Base-by-base conservation (phyloP, 2,888 invertebrate genomes). In the Unio pictorum region DNA sequence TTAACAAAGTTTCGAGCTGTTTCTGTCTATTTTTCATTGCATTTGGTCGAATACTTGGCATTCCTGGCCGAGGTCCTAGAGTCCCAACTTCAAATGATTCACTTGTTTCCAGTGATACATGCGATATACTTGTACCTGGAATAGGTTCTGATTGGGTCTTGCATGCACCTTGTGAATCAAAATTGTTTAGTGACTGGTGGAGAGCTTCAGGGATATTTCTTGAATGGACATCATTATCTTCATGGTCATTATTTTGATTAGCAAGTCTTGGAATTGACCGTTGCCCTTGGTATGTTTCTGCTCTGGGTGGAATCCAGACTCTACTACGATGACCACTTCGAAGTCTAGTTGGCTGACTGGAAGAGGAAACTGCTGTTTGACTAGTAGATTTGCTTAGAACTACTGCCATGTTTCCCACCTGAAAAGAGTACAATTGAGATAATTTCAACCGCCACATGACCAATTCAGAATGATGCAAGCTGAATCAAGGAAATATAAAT, bases 1-100 rank as follows among this genome's bases (percentile, higher is more conserved):
- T 91, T 66, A 93, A 91, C 67, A 94, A 90, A 28, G 92, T 92
- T 88, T 94, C 93, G 73, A 93, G 90, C 85, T 94, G 93, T 58
- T 92, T 90, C 85, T 93, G 93, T 71, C 94, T 91, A 82, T 93
- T 92, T 55, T 78, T 75, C 84, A 88, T 86, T 11, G 91, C 89
- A 75, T 91, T 91, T 5, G 90, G 90, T 62, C 89, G 84, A 11
- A 89, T 81, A n/a, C 89, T 89, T 4, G 90, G 89, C 72, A 84
- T 69, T 6, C 83, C 83, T 4, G 78, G 75, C 58, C 80, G 70
- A 0, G 73, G 73, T 58, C 70, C 73, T 15, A 74, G 68, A 5
- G 81, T 79, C 67, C 71, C 65, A 20, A 63, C 45, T 26, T 56
- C 34, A 54, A 65, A 63, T 54, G 69, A 64, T 45, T 69, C 57